These are phyloP conservation scores for Pseudomyrmex cubaensis DNA, from an alignment of 1,140 invertebrate species.

Conservation along the genomic window DNA sequence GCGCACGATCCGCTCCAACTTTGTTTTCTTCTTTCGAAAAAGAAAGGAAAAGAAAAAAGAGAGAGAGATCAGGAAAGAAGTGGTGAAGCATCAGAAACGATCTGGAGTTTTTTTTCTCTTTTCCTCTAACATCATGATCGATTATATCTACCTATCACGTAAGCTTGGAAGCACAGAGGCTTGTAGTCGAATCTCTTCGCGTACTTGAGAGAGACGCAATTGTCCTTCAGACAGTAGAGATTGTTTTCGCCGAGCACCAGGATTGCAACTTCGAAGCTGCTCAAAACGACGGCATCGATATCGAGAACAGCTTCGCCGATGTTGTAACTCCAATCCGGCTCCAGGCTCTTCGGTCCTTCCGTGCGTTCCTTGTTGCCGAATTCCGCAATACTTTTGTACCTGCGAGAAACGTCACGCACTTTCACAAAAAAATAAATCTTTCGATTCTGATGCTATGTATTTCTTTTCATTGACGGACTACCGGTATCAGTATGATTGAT, in stretches of 20 bases:
- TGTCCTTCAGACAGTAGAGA: slow-evolving; percentile 91
- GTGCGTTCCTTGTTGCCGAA: slow-evolving; percentile 83
- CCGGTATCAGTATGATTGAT: slow-evolving; percentile 9
- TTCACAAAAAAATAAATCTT: no score
- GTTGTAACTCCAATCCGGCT: slow-evolving; percentile 91
- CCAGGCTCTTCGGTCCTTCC: slow-evolving; percentile 77
- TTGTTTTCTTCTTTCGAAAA: not conserved
- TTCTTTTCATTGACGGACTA: slow-evolving; percentile 29
- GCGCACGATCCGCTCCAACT: not conserved
- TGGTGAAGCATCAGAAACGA: not conserved
- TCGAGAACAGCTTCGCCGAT: slow-evolving; percentile 91
- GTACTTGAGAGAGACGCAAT: slow-evolving; percentile 89
- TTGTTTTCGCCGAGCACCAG: slow-evolving; percentile 90
- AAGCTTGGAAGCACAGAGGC: slow-evolving; percentile 90
- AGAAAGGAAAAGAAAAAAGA: not conserved
- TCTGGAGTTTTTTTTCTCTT: not conserved
- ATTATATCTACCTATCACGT: slow-evolving; percentile 88
- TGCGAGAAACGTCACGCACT: slow-evolving; percentile 68
- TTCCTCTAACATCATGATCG: not conserved
- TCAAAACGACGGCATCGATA: slow-evolving; percentile 87
- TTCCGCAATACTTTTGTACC: slow-evolving; percentile 89
- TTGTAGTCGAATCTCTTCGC: slow-evolving; percentile 93
- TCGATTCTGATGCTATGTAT: no score
- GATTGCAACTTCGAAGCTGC: slow-evolving; percentile 86
- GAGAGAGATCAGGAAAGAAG: not conserved